Percentiles rank a stretch among this genome's conserved stretches.
phyloP scores from a whole-genome alignment of 1,140 invertebrate genomes.

The Bursaphelenchus mucronatus region DNA sequence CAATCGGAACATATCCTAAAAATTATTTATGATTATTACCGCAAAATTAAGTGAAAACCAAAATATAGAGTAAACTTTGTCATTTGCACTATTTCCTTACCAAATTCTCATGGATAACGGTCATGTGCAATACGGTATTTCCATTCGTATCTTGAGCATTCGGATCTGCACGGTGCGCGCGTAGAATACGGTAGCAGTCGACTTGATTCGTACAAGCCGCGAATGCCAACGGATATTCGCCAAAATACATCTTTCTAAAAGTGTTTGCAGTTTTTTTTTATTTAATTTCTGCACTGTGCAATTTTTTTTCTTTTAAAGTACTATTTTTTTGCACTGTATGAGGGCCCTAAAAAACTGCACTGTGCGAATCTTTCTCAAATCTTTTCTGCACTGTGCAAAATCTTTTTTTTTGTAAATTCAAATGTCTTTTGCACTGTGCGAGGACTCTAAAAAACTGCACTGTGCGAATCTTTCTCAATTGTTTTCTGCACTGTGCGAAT shows the following conservation, averaged over 20 bases:
- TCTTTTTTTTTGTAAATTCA: neutral
- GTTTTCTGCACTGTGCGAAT: too few relatives aligned
- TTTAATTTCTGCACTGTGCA: too few relatives aligned
- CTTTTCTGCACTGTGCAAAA: constrained; percentile 1
- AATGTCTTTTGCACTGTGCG: neutral
- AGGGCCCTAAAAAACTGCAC: too few relatives aligned
- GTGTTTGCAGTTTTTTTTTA: constrained; percentile 63
- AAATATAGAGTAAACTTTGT: neutral
- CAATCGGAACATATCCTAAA: constrained; percentile 82
- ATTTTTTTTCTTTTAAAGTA: too few relatives aligned
- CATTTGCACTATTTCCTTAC: constrained; percentile 56
- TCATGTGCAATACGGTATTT: constrained; percentile 90
- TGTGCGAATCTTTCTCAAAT: too few relatives aligned
- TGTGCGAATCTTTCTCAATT: neutral
- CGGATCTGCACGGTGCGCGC: constrained; percentile 80
- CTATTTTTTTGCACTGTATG: too few relatives aligned
- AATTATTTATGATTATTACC: neutral
- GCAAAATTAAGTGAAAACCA: neutral
- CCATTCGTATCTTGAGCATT: constrained; percentile 92
- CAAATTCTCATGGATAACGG: constrained; percentile 88
- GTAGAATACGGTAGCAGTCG: constrained; percentile 86
- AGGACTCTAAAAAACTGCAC: neutral
- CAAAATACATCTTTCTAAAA: constrained; percentile 87
- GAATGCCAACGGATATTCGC: constrained; percentile 90
- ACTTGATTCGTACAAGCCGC: constrained; percentile 91